Base-by-base conservation (phyloP, 2,113 vertebrate genomes). In the Passerina amoena region DNA sequence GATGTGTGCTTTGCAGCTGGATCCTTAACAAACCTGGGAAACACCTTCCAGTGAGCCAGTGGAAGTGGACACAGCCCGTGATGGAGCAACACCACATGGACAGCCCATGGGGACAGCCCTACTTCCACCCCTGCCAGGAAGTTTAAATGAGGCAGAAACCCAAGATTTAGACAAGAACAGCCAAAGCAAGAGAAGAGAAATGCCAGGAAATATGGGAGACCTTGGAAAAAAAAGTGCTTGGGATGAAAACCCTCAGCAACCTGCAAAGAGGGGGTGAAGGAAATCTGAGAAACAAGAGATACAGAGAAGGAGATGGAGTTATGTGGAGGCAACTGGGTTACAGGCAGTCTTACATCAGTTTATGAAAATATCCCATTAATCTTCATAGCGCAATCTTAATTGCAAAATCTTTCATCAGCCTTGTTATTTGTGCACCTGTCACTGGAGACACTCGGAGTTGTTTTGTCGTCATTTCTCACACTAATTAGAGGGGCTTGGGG, bases 321-420 rank as follows among this genome's bases (percentile, higher is more conserved):
- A 83, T 6, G 7, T 61, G 92, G 79, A 90, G 68, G 77, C 70
- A 28, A 76, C 27, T 94, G 94, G 96, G 94, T 95, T 96, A 94
- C 45, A 96, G 72, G 96, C 97, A 33, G 42, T 95, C 97, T 97
- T 96, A 88, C 91, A 95, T 95, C 97, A 96, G 96, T 97, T 97
- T 96, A 93, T 93, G 87, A 97, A 97, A 97, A 98, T 97, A 95
- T 96, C 90, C 96, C 97, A 97, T 98, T 97, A 97, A 97, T 98
- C 97, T 98, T 97, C 97, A 95, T 94, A 96, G 96, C 64, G 9
- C 94, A 92, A 96, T 97, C 97, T 97, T 98, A 98, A 98, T 98
- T 98, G 97, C 97, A 94, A 94, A 96, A 96, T 98, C 97, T 97
- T 97, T 97, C 97, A 98, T 97, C 97, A 97, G 97, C 96, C 93